These are phyloP conservation scores for Apteryx owenii DNA, from an alignment of 2,113 vertebrate genomes.

Conservation along the genomic window DNA sequence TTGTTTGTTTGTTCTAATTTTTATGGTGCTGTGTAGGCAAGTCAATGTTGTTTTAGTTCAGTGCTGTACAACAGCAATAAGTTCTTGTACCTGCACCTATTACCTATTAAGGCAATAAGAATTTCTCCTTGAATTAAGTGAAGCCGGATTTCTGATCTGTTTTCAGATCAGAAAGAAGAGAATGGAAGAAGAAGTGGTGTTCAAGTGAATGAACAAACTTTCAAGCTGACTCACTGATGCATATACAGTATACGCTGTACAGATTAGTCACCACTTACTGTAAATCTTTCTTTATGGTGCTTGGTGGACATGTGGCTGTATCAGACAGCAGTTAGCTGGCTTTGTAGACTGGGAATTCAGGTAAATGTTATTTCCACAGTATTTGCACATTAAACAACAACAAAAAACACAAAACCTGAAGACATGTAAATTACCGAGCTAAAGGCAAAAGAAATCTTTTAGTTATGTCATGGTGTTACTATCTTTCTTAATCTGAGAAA, in stretches of 20 bases:
- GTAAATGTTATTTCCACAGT: slow-evolving; percentile 49
- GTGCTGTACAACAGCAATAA: neutral
- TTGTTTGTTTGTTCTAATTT: neutral
- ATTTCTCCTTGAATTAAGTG: slow-evolving; percentile 6
- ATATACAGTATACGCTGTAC: slow-evolving; percentile 27
- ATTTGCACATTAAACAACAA: slow-evolving; percentile 15
- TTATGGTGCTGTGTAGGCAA: neutral
- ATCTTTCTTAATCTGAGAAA: slow-evolving; percentile 44
- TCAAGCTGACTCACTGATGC: slow-evolving; percentile 65
- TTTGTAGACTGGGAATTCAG: slow-evolving; percentile 21
- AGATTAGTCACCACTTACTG: slow-evolving; percentile 81
- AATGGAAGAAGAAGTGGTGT: slow-evolving; percentile 56
- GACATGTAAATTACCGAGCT: slow-evolving; percentile 3
- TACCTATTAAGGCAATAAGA: slow-evolving; percentile 13
- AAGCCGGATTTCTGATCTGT: neutral
- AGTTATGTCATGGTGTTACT: neutral
- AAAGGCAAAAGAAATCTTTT: slow-evolving; percentile 16
- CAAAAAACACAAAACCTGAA: neutral
- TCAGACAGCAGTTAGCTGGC: neutral
- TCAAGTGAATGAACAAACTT: slow-evolving; percentile 77
- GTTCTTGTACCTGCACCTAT: neutral
- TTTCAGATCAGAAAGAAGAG: slow-evolving; percentile 12
- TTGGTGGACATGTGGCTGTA: slow-evolving; percentile 37
- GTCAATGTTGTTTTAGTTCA: neutral
- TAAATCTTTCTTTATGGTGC: slow-evolving; percentile 73